These are phyloP conservation scores for Hydractinia symbiolongicarpus DNA, from an alignment of 30 jellyfish, hydroid and myxozoan genomes.

Conservation along the genomic window DNA sequence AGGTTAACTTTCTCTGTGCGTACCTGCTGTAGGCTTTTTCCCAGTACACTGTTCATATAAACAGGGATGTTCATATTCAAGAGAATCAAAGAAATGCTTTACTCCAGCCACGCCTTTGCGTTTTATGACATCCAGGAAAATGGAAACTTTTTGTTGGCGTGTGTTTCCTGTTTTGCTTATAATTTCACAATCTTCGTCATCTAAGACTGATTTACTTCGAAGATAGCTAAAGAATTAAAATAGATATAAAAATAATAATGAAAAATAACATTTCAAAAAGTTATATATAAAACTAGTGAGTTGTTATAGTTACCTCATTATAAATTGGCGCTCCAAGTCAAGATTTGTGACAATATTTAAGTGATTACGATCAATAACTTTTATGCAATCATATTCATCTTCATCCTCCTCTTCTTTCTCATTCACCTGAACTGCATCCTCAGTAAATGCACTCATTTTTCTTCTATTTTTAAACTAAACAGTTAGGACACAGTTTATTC, in stretches of 20 bases:
- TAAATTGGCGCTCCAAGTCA: slow-evolving; percentile 14
- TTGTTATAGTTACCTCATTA: slow-evolving; percentile 8
- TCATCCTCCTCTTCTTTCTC: background rate
- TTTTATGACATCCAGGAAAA: slow-evolving; percentile 59
- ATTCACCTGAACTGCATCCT: background rate
- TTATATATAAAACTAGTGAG: background rate
- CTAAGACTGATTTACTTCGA: slow-evolving; percentile 70
- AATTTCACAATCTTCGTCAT: slow-evolving; percentile 91
- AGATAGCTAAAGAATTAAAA: slow-evolving; percentile 41
- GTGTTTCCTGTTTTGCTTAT: slow-evolving; percentile 48
- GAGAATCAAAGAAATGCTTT: slow-evolving; percentile 69
- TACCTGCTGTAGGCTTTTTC: slow-evolving; percentile 53
- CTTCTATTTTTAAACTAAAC: too few relatives aligned
- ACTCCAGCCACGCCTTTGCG: slow-evolving; percentile 71
- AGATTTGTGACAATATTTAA: background rate
- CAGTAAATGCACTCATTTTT: background rate
- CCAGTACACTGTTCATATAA: slow-evolving; percentile 77
- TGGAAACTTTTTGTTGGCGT: slow-evolving; percentile 74
- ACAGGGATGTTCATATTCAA: slow-evolving; percentile 78
- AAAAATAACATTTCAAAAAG: background rate
- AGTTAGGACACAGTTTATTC: too few relatives aligned
- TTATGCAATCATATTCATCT: background rate
- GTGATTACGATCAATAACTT: slow-evolving; percentile 9
- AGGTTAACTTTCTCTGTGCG: background rate
- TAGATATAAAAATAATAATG: background rate